Base-by-base conservation (phyloP, 1,140 invertebrate genomes). In the Zaprionus ghesquierei region DNA sequence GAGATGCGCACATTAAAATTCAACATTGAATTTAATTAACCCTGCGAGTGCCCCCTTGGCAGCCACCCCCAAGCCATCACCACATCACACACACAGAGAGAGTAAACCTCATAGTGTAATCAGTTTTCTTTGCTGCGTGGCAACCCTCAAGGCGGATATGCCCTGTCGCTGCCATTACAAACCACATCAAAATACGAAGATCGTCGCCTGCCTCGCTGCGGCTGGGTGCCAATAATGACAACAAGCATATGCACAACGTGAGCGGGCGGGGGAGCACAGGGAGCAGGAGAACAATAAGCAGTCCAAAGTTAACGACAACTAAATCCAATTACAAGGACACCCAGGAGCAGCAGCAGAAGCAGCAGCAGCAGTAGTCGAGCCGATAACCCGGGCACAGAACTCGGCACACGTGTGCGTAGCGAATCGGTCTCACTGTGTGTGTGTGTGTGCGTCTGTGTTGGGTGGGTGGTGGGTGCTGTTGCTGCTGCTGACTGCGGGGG, bases 221-320 rank as follows among this genome's bases (percentile, higher is more conserved):
- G 20, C 50, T 58, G 65, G 65, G 58, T 74, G 71, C 59, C 65
- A 74, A 63, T 50, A 79, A 76, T 72, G 82, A 86, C 71, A 74
- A 55, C 56, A 66, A 75, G 68, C 81, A 86, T 86, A 86, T 86
- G 77, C 74, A 76, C 9, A 20, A 2, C 9, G 5, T 49, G 63
- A 31, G 46, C 46, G 35, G 70, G 18, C 27, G 29, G 5, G 9
- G 60, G 2, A 23, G 64, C n/a, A 64, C 78, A 55, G 51, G 49
- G 49, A 44, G 70, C 29, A 38, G 60, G 5, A 41, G 64, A 68
- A 84, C 80, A 84, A 84, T 76, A 75, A 82, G 75, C 68, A 75
- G 74, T 70, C 75, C 68, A 72, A 86, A 69, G 71, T 86, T 79
- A 81, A 87, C 75, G 81, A 86, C 81, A 87, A 87, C 81, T 87